Conservation (phyloP, 2,113 vertebrate species). For the Crocuta crocuta region DNA sequence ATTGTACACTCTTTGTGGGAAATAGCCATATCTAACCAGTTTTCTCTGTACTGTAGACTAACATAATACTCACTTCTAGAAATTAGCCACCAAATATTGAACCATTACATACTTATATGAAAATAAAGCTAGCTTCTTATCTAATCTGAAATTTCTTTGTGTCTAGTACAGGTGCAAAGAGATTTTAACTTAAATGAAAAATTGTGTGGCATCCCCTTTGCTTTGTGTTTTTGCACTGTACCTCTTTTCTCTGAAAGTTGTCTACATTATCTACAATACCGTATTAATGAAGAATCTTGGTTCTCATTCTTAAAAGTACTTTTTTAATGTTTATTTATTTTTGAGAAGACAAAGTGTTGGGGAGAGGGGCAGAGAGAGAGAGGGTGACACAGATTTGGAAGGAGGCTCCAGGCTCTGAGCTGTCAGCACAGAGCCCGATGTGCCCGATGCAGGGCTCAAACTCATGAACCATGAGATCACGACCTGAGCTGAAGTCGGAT, state of each 20-base stretch:
- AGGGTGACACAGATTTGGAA: too few species aligned
- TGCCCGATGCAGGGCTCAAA: too few species aligned
- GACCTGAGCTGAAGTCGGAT: too few species aligned
- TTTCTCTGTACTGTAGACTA: not conserved
- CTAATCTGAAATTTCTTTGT: not conserved
- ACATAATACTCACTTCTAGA: not conserved
- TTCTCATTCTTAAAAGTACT: not conserved
- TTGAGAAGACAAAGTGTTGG: too few species aligned
- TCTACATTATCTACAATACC: not conserved
- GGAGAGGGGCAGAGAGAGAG: too few species aligned
- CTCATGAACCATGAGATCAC: too few species aligned
- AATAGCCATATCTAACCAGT: not conserved
- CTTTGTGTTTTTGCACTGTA: not conserved
- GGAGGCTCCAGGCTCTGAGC: too few species aligned
- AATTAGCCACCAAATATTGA: not conserved
- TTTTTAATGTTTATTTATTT: too few species aligned
- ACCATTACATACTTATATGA: not conserved
- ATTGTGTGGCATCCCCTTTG: not conserved
- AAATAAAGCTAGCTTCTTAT: slow-evolving; percentile 2
- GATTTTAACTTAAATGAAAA: not conserved
- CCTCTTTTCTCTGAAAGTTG: not conserved
- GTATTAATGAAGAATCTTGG: not conserved
- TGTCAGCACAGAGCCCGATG: too few species aligned
- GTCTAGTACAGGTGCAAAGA: not conserved
- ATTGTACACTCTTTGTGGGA: not conserved